Evolutionary conservation across 2,888 invertebrate species (phyloP).

Genomic region (Pyrochroa serraticornis): DNA sequence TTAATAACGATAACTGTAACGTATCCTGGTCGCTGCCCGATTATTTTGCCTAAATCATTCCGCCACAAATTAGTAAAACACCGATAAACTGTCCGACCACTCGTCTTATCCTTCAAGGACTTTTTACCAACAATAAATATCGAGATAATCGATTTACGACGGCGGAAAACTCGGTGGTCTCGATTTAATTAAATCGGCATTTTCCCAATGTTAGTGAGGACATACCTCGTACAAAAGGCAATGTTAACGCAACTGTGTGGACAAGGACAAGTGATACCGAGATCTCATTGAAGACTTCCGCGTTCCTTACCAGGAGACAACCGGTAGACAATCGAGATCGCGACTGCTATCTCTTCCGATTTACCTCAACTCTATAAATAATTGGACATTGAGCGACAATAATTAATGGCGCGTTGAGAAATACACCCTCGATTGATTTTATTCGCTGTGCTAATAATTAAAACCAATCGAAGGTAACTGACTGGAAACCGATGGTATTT

Average conservation of each 20-base stretch:
- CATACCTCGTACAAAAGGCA: too few species aligned
- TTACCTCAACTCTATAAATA: neutral
- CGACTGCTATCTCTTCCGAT: neutral
- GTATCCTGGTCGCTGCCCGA: conserved; percentile 9
- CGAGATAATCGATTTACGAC: neutral
- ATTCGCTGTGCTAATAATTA: too few species aligned
- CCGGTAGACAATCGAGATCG: neutral
- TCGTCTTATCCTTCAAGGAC: neutral
- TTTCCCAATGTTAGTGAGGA: neutral
- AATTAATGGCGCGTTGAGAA: neutral
- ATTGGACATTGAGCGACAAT: neutral
- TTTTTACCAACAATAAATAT: neutral
- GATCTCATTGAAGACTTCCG: neutral
- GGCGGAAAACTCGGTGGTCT: neutral
- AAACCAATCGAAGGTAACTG: too few species aligned
- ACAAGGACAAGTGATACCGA: neutral
- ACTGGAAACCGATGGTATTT: too few species aligned
- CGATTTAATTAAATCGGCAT: neutral
- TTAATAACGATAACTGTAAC: conserved; percentile 13
- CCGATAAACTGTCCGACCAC: neutral
- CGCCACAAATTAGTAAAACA: too few species aligned
- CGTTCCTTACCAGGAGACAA: neutral
- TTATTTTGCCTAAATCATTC: neutral
- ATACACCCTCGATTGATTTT: too few species aligned
- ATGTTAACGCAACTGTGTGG: neutral